Evolutionary conservation across 2,888 invertebrate genomes (phyloP), one percentile per base, ranked within the genome.

Genomic region (Agrilus biguttatus): DNA sequence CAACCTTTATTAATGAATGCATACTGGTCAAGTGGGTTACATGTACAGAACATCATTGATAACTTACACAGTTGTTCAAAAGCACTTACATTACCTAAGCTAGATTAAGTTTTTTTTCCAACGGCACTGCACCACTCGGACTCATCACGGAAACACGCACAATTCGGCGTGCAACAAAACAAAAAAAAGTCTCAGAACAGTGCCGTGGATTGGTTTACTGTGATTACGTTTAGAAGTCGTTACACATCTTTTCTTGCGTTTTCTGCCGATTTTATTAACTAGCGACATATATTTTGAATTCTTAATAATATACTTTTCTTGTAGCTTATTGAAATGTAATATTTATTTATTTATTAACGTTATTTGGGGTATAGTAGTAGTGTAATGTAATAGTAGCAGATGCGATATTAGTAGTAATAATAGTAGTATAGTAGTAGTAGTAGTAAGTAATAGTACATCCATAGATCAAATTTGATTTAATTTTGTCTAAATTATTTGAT

Each of bases 1-100:
- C 69, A 69, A 69, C 69, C 69, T 70, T 70, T 70, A 70, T 70
- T 65, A 66, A 65, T 70, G 67, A 69, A 69, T 69, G 69, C 68
- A 68, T 69, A 69, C 69, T 70, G 69, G 70, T 69, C 69, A 67
- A 64, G 64, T 65, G 63, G 66, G 67, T 68, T 67, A 67, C 65
- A 67, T 65, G 64, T 66, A 66, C 65, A 66, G 65, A 66, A 63
- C 61, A 59, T 54, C 57, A 57, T 60, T 65, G 28, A 67, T 65
- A 66, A 65, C 65, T 60, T 60, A 58, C 52, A 57, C 56, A 58
- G 66, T 67, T 62, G 62, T 62, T 63, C 58, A 63, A 66, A 67
- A 67, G 67, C 67, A 66, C 65, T 66, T 66, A 65, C 61, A 63
- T 63, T 64, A 62, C 58, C 61, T 63, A 63, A 58, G 63, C 61